Conservation (phyloP, 2,797 vertebrate genomes). For the Sus cebifrons region DNA sequence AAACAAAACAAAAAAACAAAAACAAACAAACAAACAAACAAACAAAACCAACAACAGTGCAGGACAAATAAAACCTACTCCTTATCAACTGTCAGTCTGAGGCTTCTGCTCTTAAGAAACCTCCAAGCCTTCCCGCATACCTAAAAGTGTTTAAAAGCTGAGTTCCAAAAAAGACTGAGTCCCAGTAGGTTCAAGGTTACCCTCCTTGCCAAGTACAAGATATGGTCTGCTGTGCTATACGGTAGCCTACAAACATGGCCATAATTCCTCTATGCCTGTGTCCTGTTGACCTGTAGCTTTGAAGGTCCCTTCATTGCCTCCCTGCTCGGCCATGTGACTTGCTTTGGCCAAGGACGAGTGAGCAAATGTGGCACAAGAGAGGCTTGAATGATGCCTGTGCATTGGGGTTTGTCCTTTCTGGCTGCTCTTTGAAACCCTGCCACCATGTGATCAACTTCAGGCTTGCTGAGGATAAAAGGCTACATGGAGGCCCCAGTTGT, state of each 20-base stretch:
- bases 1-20: too few relatives aligned
- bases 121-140: not conserved
- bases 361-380: not conserved
- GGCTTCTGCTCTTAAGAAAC: not conserved
- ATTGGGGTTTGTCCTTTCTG: not conserved
- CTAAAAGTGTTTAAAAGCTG: not conserved
- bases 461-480: not conserved
- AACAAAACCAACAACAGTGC: not conserved
- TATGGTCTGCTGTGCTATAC: not conserved
- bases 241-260: not conserved
- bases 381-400: not conserved
- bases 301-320: not conserved
- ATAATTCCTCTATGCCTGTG: too few relatives aligned
- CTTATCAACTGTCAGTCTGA: not conserved
- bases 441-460: not conserved
- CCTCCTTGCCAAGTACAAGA: not conserved
- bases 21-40: too few relatives aligned
- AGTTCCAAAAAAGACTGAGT: not conserved
- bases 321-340: not conserved
- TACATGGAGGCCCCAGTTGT: not conserved
- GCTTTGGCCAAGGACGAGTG: not conserved
- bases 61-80: slow-evolving; percentile 9
- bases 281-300: not conserved
- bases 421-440: not conserved
- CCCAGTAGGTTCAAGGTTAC: not conserved